Evolutionary conservation across 2,888 invertebrate species (phyloP).

Genomic region (Linyphia triangularis): DNA sequence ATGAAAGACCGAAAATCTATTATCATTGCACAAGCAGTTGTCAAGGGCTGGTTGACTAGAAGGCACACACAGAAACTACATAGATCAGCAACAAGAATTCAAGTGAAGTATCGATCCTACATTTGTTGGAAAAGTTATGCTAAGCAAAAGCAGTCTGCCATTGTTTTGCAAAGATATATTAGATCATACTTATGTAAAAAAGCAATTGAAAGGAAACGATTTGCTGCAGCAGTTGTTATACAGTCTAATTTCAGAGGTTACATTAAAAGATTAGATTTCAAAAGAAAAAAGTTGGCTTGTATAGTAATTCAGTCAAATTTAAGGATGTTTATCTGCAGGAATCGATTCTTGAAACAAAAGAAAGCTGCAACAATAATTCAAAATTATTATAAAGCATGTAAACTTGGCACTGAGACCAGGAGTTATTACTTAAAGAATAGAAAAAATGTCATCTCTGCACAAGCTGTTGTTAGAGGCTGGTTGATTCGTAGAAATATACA

Average conservation of each 20-base stretch:
- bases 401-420: not conserved
- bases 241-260: conserved; percentile 67
- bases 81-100: not conserved
- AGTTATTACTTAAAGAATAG: not conserved
- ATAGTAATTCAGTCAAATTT: not conserved
- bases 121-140: not conserved
- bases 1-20: not conserved
- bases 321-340: not conserved
- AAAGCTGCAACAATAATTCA: not conserved
- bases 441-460: not conserved
- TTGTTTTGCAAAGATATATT: not conserved
- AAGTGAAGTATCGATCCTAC: not conserved
- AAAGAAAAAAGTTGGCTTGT: not conserved
- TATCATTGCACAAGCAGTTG: not conserved
- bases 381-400: not conserved
- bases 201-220: conserved; percentile 67
- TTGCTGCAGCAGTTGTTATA: conserved; percentile 74
- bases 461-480: not conserved
- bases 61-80: not conserved
- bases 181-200: not conserved
- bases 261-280: not conserved
- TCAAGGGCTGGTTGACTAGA: not conserved
- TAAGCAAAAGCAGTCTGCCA: not conserved
- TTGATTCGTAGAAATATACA: not conserved
- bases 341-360: not conserved